Evolutionary conservation across 2,888 invertebrate species (phyloP).

Genomic region (Emesis furor): DNA sequence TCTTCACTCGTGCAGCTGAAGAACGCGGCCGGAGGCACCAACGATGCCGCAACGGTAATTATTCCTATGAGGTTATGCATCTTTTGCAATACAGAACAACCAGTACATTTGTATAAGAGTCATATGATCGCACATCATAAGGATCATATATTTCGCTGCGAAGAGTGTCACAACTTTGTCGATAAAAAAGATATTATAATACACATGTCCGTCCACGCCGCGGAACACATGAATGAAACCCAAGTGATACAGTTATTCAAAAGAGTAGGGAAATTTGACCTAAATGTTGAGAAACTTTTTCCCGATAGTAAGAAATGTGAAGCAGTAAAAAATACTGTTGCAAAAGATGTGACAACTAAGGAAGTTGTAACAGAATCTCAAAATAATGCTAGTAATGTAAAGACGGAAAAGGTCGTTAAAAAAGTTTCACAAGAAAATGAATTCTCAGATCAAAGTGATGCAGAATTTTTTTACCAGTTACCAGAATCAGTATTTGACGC

Average conservation of each 20-base stretch:
- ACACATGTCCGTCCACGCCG: slow-evolving; percentile 86
- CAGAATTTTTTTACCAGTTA: slow-evolving; percentile 80
- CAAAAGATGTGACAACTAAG: background rate
- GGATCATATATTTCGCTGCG: slow-evolving; percentile 85
- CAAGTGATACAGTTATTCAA: background rate
- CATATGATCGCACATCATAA: slow-evolving; percentile 82
- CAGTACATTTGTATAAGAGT: slow-evolving; percentile 65
- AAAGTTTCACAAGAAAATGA: slow-evolving; percentile 72
- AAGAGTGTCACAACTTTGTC: slow-evolving; percentile 84
- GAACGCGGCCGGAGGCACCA: background rate
- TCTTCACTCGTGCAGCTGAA: slow-evolving; percentile 3
- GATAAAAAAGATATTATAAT: slow-evolving; percentile 81
- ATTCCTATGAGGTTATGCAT: slow-evolving; percentile 68
- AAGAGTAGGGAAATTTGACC: background rate
- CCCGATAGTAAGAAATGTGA: background rate
- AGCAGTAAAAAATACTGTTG: background rate
- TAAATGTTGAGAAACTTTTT: background rate
- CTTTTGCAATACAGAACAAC: slow-evolving; percentile 75
- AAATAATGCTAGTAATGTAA: background rate
- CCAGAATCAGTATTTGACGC: slow-evolving; percentile 84
- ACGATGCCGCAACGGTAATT: background rate
- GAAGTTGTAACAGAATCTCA: background rate
- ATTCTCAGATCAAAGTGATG: slow-evolving; percentile 82
- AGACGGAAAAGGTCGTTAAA: slow-evolving; percentile 1
- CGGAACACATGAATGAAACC: slow-evolving; percentile 60